These are phyloP conservation scores for Hofmannophila pseudospretella DNA, from an alignment of 2,888 invertebrate species.

Conservation along the genomic window DNA sequence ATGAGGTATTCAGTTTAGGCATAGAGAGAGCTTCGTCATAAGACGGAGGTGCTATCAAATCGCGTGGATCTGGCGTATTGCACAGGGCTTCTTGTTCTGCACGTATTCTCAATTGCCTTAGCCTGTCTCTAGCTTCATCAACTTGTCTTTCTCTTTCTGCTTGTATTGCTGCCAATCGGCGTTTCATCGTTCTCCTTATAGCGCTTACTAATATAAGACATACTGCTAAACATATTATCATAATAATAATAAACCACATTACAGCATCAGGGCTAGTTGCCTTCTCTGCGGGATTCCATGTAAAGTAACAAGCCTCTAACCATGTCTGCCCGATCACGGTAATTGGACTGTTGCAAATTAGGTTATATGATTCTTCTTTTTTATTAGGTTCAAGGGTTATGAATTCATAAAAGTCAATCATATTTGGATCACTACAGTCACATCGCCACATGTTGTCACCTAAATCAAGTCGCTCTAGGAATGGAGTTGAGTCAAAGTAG, in stretches of 20 bases:
- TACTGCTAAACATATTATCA: conserved; percentile 73
- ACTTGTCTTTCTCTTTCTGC: conserved; percentile 76
- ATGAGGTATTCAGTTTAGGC: conserved; percentile 82
- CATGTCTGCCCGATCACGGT: conserved; percentile 81
- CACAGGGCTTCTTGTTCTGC: conserved; percentile 73
- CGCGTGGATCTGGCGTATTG: conserved; percentile 83
- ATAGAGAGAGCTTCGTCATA: conserved; percentile 87
- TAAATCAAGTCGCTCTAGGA: conserved; percentile 78
- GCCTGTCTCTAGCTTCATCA: conserved; percentile 76
- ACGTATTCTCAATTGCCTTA: conserved; percentile 72
- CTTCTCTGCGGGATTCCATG: conserved; percentile 75
- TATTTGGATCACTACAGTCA: conserved; percentile 79
- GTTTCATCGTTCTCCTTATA: conserved; percentile 74
- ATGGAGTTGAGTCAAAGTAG: conserved; percentile 79
- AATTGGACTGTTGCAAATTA: conserved; percentile 82
- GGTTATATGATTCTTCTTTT: conserved; percentile 63
- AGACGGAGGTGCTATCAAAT: conserved; percentile 83
- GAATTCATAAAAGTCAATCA: conserved; percentile 80
- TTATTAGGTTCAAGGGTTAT: conserved; percentile 77
- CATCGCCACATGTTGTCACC: conserved; percentile 88
- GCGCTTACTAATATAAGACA: conserved; percentile 73
- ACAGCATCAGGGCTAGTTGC: conserved; percentile 63
- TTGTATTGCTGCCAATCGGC: conserved; percentile 66
- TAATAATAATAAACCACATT: conserved; percentile 78
- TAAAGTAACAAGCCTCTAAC: conserved; percentile 81